Evolutionary conservation across 2,113 vertebrate species (phyloP), one percentile per base, ranked within the genome.

Genomic region (Neodontobutis hainanensis): DNA sequence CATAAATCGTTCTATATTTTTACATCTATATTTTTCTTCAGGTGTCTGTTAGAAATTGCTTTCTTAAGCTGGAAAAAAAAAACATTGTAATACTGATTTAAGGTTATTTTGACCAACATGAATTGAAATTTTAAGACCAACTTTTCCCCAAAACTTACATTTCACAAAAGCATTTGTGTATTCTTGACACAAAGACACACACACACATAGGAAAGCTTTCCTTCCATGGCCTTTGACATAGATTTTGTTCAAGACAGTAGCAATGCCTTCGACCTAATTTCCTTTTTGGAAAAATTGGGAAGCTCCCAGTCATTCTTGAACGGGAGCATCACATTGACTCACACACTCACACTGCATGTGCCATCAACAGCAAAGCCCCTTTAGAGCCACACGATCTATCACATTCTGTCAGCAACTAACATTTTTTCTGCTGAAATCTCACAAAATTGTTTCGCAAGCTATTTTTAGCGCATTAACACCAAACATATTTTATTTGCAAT

Each of bases 191-290:
- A 68, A 11, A 74, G 49, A 52, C 34, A 14, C 27, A 19, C 8
- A 27, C 19, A 27, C 19, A 15, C n/a, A 59, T 42, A 63, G 49
- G 6, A 67, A 19, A 16, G 16, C 14, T 49, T 61, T 45, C 65
- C n/a, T 70, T 44, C 69, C 58, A 1, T 77, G 83, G 50, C 78
- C 86, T 90, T 80, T 80, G 49, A 68, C 81, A 80, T 55, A 78
- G 68, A 82, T 73, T 76, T 82, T 68, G 47, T 61, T 85, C 71
- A 70, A 67, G 44, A 79, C 63, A 68, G 65, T 34, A 44, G 65
- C 65, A 50, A 82, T 78, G 70, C 81, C 78, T 87, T 72, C 87
- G 75, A 45, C 62, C 73, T 55, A 70, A 72, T 84, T 84, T 83
- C 59, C 52, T 51, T 70, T 78, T 76, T 65, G 42, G 58, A 76